phyloP scores from a whole-genome alignment of 2,797 vertebrate species.

The Darevskia nairensis region DNA sequence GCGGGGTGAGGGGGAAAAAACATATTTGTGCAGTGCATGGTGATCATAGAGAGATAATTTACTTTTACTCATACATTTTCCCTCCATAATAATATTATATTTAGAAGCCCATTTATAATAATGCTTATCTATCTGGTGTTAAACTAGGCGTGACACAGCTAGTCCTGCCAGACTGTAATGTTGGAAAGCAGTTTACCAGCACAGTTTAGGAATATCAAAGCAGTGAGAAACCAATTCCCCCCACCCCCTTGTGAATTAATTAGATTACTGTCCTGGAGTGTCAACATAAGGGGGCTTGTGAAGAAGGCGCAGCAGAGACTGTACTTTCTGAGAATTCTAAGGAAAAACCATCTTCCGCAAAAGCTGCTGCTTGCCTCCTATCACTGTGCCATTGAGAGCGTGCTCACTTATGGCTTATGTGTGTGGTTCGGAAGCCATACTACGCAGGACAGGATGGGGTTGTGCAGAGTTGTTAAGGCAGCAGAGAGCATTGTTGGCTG shows the following conservation, averaged over 20 bases:
- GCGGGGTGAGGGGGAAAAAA: neutral
- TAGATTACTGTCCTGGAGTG: neutral
- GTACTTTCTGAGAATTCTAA: no score
- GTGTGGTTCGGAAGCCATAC: no score
- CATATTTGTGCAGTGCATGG: constrained; percentile 49
- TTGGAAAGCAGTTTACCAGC: constrained; percentile 22
- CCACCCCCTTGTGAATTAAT: constrained; percentile 27
- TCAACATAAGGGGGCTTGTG: no score
- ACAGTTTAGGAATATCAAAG: constrained; percentile 36
- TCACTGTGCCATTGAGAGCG: no score
- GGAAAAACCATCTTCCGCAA: no score
- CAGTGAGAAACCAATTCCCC: neutral
- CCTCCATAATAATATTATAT: constrained; percentile 55
- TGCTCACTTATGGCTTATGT: no score
- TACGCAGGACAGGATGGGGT: no score
- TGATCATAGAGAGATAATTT: constrained; percentile 60
- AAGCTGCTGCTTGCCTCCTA: no score
- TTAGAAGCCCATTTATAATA: constrained; percentile 64
- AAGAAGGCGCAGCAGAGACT: no score
- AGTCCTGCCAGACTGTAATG: constrained; percentile 19
- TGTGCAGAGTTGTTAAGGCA: no score
- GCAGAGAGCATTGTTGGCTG: no score
- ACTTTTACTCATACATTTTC: constrained; percentile 52
- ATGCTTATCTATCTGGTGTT: constrained; percentile 66
- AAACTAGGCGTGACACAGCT: constrained; percentile 62